Evolutionary conservation across 1,140 invertebrate genomes (phyloP), one percentile per base, ranked within the genome.

Genomic region (Lepidurus couesii): DNA sequence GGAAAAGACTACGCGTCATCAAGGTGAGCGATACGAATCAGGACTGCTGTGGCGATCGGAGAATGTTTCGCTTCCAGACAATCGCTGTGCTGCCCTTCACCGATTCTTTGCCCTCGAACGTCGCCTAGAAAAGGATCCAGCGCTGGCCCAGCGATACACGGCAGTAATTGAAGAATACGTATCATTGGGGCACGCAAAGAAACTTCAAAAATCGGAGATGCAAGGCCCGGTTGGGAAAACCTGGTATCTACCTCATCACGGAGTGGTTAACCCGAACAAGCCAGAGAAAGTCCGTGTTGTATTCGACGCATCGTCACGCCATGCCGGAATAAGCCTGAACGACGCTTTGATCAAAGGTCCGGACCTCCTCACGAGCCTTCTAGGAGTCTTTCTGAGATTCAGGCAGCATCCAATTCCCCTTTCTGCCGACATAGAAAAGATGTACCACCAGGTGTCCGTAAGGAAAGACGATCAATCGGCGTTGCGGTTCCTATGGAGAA

Each of bases 401-500:
- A 42, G 81, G 0, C 13, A 79, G 26, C n/a, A 75, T 4, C 42
- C 44, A 16, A 53, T 81, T 16, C 74, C 77, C 1, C 43, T 82
- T 53, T 75, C 45, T 5, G 81, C 16, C 5, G 81, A 81, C 43
- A 80, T 82, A 13, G 47, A 45, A 13, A 78, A 81, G 16, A 81
- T 81, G 76, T 81, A 78, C 47, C 75, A 78, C 16, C 74, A 78
- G n/a, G 77, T 82, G 3, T 26, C 1, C 7, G 45, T 82, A 2
- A 34, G 53, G 13, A 1, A 13, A n/a, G 75, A 80, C 21, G 82
- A 83, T 45, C 73, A 76, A 42, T 24, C 53, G 1, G 21, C 78
- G 0, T 79, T 82, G n/a, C 24, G 82, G 8, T 82, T 83, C 43
- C 44, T 83, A 3, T 83, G 82, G 82, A 43, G 80, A 73, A 77